Evolutionary conservation across 1,140 invertebrate genomes (phyloP).

Genomic region (Papilio xuthus): DNA sequence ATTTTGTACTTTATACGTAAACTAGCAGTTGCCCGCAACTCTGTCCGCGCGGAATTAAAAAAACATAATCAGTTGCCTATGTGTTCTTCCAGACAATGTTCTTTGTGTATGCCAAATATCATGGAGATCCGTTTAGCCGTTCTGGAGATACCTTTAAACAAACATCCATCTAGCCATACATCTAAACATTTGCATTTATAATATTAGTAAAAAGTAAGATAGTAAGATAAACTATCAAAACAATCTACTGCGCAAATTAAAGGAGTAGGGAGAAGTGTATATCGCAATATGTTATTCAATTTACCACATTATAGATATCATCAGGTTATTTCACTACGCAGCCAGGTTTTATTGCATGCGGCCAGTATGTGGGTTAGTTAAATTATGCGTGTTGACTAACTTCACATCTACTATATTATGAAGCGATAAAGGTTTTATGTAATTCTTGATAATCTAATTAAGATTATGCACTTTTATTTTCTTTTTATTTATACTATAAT

Average conservation of each 20-base stretch:
- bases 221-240: too few relatives aligned
- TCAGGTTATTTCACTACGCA: constrained; percentile 3
- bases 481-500: background rate
- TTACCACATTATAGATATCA: constrained; percentile 26
- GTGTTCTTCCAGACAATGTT: too few relatives aligned
- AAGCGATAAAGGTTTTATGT: background rate
- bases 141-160: too few relatives aligned
- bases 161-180: too few relatives aligned
- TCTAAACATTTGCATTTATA: too few relatives aligned
- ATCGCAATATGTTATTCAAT: constrained; percentile 25
- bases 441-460: background rate
- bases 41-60: too few relatives aligned
- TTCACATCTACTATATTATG: background rate
- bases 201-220: too few relatives aligned
- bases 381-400: constrained; percentile 17
- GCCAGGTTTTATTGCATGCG: constrained; percentile 3
- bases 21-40: too few relatives aligned
- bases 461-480: background rate
- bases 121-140: too few relatives aligned
- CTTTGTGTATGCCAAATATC: too few relatives aligned
- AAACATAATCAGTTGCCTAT: too few relatives aligned
- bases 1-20: too few relatives aligned
- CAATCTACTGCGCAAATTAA: background rate
- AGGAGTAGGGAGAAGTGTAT: background rate
- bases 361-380: constrained; percentile 14